Evolutionary conservation across 2,797 vertebrate genomes (phyloP).

Genomic region (Delichon dasypus): DNA sequence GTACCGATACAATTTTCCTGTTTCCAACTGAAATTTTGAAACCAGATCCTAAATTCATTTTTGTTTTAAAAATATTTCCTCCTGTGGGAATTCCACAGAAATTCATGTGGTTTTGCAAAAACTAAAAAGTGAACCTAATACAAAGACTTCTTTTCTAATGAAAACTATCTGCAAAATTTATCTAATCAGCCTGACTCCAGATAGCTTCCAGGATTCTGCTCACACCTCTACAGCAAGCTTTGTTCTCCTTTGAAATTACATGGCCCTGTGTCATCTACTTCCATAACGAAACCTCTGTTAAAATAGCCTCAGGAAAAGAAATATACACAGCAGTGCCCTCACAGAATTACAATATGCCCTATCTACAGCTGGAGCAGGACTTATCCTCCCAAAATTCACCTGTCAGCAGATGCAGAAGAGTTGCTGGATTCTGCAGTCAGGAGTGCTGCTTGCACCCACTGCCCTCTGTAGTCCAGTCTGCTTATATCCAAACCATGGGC

Average conservation of each 20-base stretch:
- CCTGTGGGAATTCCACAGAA: not conserved
- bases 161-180: not conserved
- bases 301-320: slow-evolving; percentile 9
- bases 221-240: not conserved
- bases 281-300: not conserved
- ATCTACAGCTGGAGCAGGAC: not conserved
- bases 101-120: not conserved
- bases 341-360: not conserved
- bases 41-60: not conserved
- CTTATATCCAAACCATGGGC: not conserved
- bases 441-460: not conserved
- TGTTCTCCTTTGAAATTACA: slow-evolving; percentile 31
- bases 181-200: not conserved
- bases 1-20: not conserved
- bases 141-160: not conserved
- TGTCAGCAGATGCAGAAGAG: not conserved
- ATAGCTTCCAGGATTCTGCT: slow-evolving; percentile 2
- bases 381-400: not conserved
- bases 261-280: not conserved
- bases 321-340: not conserved
- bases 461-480: not conserved
- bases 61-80: not conserved
- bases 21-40: not conserved
- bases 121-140: not conserved
- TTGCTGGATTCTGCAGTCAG: not conserved